Evolutionary conservation across 2,888 invertebrate genomes (phyloP).

Genomic region (Eupeodes latifasciatus): DNA sequence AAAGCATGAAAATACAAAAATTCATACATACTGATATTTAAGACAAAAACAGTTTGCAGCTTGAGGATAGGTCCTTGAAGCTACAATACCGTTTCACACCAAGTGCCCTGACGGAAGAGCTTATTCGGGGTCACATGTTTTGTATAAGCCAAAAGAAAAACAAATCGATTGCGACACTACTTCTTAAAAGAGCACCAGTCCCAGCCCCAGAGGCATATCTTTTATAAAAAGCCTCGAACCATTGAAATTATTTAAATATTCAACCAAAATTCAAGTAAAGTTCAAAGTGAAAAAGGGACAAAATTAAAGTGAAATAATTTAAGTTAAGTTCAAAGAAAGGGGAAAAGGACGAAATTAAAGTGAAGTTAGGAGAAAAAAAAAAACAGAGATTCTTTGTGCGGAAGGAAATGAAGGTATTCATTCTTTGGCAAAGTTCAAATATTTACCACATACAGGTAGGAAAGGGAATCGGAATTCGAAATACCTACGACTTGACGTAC

Average conservation of each 20-base stretch:
- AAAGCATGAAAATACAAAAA: slow-evolving; percentile 2
- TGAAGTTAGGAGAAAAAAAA: no score
- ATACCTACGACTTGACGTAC: no score
- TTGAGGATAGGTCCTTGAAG: slow-evolving; percentile 57
- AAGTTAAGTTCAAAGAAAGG: not conserved
- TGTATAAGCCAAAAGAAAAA: not conserved
- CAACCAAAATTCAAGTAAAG: not conserved
- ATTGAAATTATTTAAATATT: not conserved
- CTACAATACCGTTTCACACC: slow-evolving; percentile 30
- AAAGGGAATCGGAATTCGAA: not conserved
- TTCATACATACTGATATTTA: no score
- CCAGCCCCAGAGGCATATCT: not conserved
- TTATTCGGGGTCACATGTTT: slow-evolving; percentile 8
- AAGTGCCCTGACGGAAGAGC: slow-evolving; percentile 21
- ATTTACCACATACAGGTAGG: slow-evolving; percentile 53
- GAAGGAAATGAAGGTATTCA: not conserved
- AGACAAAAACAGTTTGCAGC: slow-evolving; percentile 23
- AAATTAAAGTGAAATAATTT: not conserved
- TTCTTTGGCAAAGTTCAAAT: slow-evolving; percentile 5
- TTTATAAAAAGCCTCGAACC: not conserved
- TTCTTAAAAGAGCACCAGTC: not conserved
- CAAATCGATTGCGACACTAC: slow-evolving; percentile 10
- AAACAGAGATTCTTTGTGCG: not conserved
- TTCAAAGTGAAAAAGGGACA: not conserved
- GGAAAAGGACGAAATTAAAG: not conserved